A percentile compares a stretch with the other conserved stretches of the same genome.
Evolutionary conservation across 1,140 invertebrate species (phyloP).

Genomic region (Agraylea sexmaculata): DNA sequence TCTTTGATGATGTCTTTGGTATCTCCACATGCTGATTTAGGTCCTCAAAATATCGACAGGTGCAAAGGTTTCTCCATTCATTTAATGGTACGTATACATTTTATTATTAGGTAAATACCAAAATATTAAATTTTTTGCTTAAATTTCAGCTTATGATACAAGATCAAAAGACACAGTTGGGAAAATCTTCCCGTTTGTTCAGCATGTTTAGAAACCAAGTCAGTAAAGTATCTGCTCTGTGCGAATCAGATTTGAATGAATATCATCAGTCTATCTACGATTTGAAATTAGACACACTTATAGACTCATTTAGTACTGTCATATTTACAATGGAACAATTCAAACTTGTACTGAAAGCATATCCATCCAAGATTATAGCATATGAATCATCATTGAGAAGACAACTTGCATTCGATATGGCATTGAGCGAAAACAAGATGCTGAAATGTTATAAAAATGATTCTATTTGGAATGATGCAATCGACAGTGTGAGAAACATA

Average conservation of each 20-base stretch:
- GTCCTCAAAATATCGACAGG: slow-evolving; percentile 66
- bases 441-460: slow-evolving; percentile 40
- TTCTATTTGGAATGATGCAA: slow-evolving; percentile 35
- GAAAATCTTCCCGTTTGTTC: slow-evolving; percentile 35
- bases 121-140: slow-evolving; percentile 6
- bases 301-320: slow-evolving; percentile 37
- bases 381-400: slow-evolving; percentile 16
- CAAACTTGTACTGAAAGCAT: slow-evolving; percentile 44
- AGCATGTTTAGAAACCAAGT: slow-evolving; percentile 34
- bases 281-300: slow-evolving; percentile 28
- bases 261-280: slow-evolving; percentile 25
- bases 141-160: slow-evolving; percentile 36
- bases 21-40: slow-evolving; percentile 64
- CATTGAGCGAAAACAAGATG: slow-evolving; percentile 33
- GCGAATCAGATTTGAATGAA: slow-evolving; percentile 27
- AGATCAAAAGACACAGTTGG: slow-evolving; percentile 39
- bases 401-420: slow-evolving; percentile 27
- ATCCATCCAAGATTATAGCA: slow-evolving; percentile 36
- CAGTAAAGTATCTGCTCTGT: slow-evolving; percentile 31
- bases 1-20: slow-evolving; percentile 51
- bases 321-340: slow-evolving; percentile 46
- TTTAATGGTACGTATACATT: slow-evolving; percentile 34
- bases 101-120: not conserved
- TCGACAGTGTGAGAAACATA: slow-evolving; percentile 32
- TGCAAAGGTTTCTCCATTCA: slow-evolving; percentile 63